Evolutionary conservation across 2,113 vertebrate species (phyloP).

Genomic region (Petaurus breviceps): DNA sequence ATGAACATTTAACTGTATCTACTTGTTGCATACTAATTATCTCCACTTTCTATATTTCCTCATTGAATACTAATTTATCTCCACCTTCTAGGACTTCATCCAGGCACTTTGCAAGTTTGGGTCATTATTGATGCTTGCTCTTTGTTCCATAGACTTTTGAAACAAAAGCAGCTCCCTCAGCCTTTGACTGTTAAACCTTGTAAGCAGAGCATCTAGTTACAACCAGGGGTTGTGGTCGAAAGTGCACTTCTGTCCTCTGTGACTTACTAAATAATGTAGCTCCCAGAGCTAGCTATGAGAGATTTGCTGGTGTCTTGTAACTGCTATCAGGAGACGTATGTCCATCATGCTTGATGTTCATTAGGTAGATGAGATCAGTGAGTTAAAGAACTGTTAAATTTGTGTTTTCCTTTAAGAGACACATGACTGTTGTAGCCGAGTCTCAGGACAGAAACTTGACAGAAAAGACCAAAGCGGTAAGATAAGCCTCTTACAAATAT

Average conservation of each 20-base stretch:
- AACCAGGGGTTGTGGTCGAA: slow-evolving; percentile 74
- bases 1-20: slow-evolving; percentile 37
- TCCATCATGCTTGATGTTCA: slow-evolving; percentile 84
- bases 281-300: slow-evolving; percentile 84
- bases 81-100: slow-evolving; percentile 51
- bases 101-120: slow-evolving; percentile 24
- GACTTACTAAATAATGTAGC: slow-evolving; percentile 96
- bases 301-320: slow-evolving; percentile 88
- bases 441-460: slow-evolving; percentile 75
- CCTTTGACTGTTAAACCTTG: slow-evolving; percentile 78
- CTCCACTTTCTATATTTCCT: slow-evolving; percentile 33
- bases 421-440: slow-evolving; percentile 75
- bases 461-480: slow-evolving; percentile 83
- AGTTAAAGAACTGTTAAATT: slow-evolving; percentile 82
- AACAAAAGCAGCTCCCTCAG: slow-evolving; percentile 82
- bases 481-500: slow-evolving; percentile 80
- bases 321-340: slow-evolving; percentile 80
- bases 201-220: slow-evolving; percentile 84
- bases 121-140: slow-evolving; percentile 59
- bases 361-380: slow-evolving; percentile 83
- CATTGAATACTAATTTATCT: slow-evolving; percentile 27
- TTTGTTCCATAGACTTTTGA: slow-evolving; percentile 78
- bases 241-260: slow-evolving; percentile 78
- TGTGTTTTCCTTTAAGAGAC: slow-evolving; percentile 77
- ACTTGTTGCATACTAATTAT: slow-evolving; percentile 35